These are phyloP conservation scores for Phthorimaea operculella DNA, from an alignment of 1,140 invertebrate species.

Conservation along the genomic window DNA sequence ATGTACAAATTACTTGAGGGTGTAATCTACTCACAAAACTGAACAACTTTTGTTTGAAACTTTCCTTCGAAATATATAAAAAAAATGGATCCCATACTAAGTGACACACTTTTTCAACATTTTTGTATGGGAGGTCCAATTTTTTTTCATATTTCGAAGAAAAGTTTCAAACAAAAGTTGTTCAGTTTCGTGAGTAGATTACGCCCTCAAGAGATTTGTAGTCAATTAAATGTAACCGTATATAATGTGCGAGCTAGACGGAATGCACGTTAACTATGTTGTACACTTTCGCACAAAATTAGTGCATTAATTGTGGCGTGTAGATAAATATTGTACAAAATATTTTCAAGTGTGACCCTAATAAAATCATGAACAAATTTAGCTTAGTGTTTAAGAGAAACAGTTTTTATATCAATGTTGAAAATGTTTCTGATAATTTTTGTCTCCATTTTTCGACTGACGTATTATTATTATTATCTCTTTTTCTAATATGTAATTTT, in stretches of 20 bases:
- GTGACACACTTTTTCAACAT: too few species aligned
- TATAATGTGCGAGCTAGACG: neutral
- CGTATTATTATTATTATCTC: neutral
- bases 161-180: too few species aligned
- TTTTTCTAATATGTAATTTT: constrained; percentile 1
- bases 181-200: too few species aligned
- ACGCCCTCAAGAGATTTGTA: too few species aligned
- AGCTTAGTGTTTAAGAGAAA: neutral
- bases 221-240: too few species aligned
- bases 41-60: too few species aligned
- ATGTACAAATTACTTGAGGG: too few species aligned
- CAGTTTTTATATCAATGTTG: constrained; percentile 1
- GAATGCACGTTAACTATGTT: neutral
- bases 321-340: neutral
- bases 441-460: neutral
- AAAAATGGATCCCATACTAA: too few species aligned
- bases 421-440: neutral
- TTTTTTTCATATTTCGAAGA: too few species aligned
- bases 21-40: too few species aligned
- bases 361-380: neutral
- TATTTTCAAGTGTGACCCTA: neutral
- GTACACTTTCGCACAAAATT: neutral
- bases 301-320: neutral
- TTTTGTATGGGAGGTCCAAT: too few species aligned
- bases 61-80: too few species aligned